A percentile compares a stretch with the other conserved stretches of the same genome.
These are phyloP conservation scores for Atherinomorus stipes DNA, from an alignment of 2,113 vertebrate species.

Conservation along the genomic window DNA sequence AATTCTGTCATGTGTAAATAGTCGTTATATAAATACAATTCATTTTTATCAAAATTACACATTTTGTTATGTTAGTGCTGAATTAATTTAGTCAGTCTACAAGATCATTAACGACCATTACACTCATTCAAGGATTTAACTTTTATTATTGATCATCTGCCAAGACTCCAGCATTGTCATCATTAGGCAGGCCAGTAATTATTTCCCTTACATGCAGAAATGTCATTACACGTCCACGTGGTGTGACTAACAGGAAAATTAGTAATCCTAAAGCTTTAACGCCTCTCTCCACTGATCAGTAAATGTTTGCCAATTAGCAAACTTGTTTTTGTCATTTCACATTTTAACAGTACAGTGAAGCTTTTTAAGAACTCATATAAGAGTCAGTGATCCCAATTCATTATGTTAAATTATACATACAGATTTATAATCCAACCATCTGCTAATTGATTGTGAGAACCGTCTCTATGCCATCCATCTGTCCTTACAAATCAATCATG, in stretches of 20 bases:
- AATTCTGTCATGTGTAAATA: no score
- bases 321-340: conserved; percentile 42
- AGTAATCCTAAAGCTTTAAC: conserved; percentile 43
- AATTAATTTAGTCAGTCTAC: conserved; percentile 10
- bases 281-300: conserved; percentile 47
- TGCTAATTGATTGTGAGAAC: background rate
- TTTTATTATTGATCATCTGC: conserved; percentile 46
- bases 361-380: background rate
- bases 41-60: no score
- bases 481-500: background rate
- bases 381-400: background rate
- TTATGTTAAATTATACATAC: background rate
- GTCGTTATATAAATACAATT: no score
- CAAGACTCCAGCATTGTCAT: conserved; percentile 32
- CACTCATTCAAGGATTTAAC: conserved; percentile 4
- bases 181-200: conserved; percentile 53
- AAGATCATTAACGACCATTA: conserved; percentile 22
- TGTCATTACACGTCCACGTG: conserved; percentile 40
- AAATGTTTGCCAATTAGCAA: conserved; percentile 57
- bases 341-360: conserved; percentile 1
- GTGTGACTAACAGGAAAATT: conserved; percentile 56
- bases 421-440: background rate
- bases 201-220: conserved; percentile 39
- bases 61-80: background rate
- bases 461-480: background rate